Percentiles rank a stretch among this genome's conserved stretches.
phyloP scores from a whole-genome alignment of 1,140 invertebrate genomes.

The Penaeus indicus region DNA sequence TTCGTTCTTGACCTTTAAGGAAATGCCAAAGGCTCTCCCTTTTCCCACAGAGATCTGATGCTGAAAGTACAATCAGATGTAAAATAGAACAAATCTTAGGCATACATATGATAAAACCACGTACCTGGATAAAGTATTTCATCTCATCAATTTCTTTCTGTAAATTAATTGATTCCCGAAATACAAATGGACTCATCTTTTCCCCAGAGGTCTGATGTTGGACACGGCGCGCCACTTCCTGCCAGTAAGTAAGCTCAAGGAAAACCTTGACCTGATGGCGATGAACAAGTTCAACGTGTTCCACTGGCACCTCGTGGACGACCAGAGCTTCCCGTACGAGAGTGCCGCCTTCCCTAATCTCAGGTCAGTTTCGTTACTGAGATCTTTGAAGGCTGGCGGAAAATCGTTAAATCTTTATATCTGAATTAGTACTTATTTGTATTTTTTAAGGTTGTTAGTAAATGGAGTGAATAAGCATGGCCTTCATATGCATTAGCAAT shows the following conservation, averaged over 20 bases:
- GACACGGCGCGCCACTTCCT: constrained; percentile 89
- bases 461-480: background rate
- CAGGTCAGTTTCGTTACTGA: constrained; percentile 72
- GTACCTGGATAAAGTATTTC: no score
- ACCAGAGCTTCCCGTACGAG: constrained; percentile 90
- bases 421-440: background rate
- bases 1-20: no score
- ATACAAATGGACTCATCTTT: background rate
- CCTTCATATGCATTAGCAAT: background rate
- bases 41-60: no score
- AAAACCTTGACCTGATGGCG: constrained; percentile 84
- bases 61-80: no score
- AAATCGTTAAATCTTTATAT: no score
- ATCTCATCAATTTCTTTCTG: no score
- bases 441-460: background rate
- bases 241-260: constrained; percentile 76
- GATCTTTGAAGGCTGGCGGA: background rate
- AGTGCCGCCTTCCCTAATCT: constrained; percentile 82
- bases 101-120: no score
- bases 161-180: no score
- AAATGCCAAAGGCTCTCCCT: no score
- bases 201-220: constrained; percentile 82
- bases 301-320: constrained; percentile 95
- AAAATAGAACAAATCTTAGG: no score
- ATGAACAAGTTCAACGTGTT: constrained; percentile 93